Evolutionary conservation across 2,797 vertebrate species (phyloP), one percentile per base, ranked within the genome.

Genomic region (Gallirallus australis): DNA sequence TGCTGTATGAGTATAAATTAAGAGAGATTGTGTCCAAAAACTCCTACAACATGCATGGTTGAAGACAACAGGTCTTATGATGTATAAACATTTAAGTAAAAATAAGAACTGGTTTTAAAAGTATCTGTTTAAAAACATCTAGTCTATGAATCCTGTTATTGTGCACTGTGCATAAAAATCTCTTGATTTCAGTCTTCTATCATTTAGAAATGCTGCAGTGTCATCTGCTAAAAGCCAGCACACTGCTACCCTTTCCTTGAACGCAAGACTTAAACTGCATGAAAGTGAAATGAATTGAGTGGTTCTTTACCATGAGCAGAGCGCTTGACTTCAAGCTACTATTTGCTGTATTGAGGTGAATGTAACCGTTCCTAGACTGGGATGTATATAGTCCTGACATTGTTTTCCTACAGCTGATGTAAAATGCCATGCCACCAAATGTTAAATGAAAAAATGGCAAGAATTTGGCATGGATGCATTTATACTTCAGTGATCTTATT

Each of bases 71-170:
- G 47, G 47, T 56, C 89, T 90, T 70, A 35, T 52, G 13, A 70
- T 82, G 30, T 92, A 65, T 77, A 89, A 96, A 94, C 19, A 72
- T 93, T 89, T 79, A 61, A 92, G 60, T 63, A 79, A 90, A 90
- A 93, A 82, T 65, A 81, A n/a, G 52, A 48, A 61, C 63, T 39
- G 47, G 25, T 84, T 83, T 27, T 0, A 35, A 84, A 83, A 76
- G 25, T 25, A 42, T 35, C 37, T 54, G 8, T 63, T 96, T 72
- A 61, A 89, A 84, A 90, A 65, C 37, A 82, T 63, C 19, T 42
- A 69, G 45, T 23, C 50, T 54, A 4, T 84, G 33, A 69, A 27
- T 61, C 65, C 65, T 85, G 3, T 37, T 57, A 15, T 7, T 42
- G 8, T 31, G 15, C 65, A 9, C 11, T 69, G 4, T 47, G 30